Conservation (phyloP, 2,113 vertebrate genomes). For the Pyxicephalus adspersus region DNA sequence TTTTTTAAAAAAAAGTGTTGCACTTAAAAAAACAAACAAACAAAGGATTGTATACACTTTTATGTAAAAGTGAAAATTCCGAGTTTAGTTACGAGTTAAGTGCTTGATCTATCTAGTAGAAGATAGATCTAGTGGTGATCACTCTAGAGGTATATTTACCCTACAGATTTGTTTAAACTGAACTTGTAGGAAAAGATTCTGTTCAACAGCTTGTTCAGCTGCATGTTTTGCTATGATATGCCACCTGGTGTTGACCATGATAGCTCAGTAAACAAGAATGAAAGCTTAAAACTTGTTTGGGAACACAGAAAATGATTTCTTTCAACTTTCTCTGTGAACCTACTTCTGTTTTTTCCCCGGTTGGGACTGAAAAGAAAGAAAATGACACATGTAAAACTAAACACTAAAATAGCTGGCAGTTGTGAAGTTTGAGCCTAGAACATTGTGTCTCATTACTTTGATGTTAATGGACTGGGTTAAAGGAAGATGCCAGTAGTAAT, state of each 20-base stretch:
- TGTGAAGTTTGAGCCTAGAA: neutral
- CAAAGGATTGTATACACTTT: too few species aligned
- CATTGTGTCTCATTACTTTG: neutral
- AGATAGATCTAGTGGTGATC: too few species aligned
- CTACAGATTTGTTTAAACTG: too few species aligned
- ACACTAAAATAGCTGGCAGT: neutral
- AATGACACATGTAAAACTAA: neutral
- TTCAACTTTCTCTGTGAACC: neutral
- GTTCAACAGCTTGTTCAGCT: constrained; percentile 7
- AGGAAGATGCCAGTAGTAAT: too few species aligned
- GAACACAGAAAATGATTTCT: neutral
- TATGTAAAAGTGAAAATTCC: too few species aligned
- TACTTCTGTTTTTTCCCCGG: neutral
- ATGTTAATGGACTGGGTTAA: too few species aligned
- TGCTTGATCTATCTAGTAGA: too few species aligned
- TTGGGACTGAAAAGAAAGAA: neutral
- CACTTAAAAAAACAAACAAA: too few species aligned
- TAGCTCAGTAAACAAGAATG: neutral
- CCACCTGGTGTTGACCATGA: constrained; percentile 38
- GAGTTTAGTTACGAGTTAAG: too few species aligned
- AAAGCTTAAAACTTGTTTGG: neutral
- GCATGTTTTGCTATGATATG: constrained; percentile 1
- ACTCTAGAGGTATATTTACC: too few species aligned
- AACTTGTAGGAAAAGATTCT: too few species aligned
- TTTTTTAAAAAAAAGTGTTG: too few species aligned